phyloP scores from a whole-genome alignment of 2,113 vertebrate genomes.

The Verasper variegatus region DNA sequence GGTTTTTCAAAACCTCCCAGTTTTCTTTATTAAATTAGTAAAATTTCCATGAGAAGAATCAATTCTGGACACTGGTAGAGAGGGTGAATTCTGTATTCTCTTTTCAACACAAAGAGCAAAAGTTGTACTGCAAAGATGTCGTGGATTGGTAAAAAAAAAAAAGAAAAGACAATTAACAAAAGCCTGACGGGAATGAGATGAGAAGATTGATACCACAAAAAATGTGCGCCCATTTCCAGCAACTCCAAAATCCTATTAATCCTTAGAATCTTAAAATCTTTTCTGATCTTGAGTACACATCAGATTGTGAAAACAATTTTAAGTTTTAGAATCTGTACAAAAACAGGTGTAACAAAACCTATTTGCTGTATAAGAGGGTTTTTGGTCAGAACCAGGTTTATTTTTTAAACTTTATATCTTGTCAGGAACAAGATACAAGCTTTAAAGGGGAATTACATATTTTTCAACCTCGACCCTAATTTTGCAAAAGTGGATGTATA shows the following conservation, averaged over 20 bases:
- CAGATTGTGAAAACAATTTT: background rate
- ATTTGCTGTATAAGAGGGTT: too few relatives aligned
- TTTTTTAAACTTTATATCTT: too few relatives aligned
- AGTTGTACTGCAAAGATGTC: background rate
- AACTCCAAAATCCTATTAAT: background rate
- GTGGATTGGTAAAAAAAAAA: background rate
- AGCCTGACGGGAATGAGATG: background rate
- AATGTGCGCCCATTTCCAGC: background rate
- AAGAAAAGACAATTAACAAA: background rate
- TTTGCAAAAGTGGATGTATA: too few relatives aligned
- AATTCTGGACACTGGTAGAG: constrained; percentile 1
- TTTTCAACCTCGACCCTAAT: too few relatives aligned
- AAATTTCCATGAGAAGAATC: constrained; percentile 7
- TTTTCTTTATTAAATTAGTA: constrained; percentile 42
- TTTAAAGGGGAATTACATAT: too few relatives aligned
- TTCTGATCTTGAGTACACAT: background rate
- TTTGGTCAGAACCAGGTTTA: too few relatives aligned
- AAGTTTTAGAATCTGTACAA: too few relatives aligned
- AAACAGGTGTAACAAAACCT: background rate
- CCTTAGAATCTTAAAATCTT: background rate
- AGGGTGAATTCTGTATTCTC: background rate
- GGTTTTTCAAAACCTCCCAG: constrained; percentile 38
- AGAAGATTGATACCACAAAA: background rate
- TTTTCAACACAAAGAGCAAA: background rate
- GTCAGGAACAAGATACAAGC: too few relatives aligned